Evolutionary conservation across 1,140 invertebrate species (phyloP).

Genomic region (Melanaphis sacchari): DNA sequence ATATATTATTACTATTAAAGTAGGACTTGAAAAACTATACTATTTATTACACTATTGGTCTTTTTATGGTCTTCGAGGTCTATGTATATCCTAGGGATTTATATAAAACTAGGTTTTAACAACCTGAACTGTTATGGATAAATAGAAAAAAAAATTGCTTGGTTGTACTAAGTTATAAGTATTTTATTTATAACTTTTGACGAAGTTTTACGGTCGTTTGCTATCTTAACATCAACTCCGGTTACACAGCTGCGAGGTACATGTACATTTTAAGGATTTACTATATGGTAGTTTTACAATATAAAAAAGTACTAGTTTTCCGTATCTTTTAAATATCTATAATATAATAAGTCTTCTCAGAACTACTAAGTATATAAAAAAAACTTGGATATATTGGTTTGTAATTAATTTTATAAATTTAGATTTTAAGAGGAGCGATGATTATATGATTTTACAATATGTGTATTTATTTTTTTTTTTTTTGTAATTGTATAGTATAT

Average conservation of each 20-base stretch:
- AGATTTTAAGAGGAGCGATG: too few species aligned
- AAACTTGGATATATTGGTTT: not conserved
- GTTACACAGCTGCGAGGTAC: constrained; percentile 17
- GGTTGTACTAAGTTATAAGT: constrained; percentile 37
- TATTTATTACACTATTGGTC: not conserved
- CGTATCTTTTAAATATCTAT: not conserved
- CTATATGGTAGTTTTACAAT: constrained; percentile 12
- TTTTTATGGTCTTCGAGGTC: not conserved
- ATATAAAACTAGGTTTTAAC: constrained; percentile 25
- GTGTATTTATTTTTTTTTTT: too few species aligned
- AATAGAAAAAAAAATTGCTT: constrained; percentile 35
- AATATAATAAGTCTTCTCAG: not conserved
- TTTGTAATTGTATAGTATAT: too few species aligned
- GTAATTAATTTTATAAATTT: not conserved
- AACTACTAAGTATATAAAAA: not conserved
- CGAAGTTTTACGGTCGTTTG: constrained; percentile 39
- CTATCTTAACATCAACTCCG: constrained; percentile 31
- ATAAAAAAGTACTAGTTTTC: not conserved
- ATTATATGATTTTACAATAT: too few species aligned
- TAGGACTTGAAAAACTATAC: not conserved
- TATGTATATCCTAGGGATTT: not conserved
- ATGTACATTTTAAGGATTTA: constrained; percentile 31
- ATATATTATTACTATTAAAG: not conserved
- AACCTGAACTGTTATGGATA: not conserved
- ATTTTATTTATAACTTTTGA: constrained; percentile 41